Conservation (phyloP, 1,140 invertebrate genomes). For the Acromyrmex charruanus region DNA sequence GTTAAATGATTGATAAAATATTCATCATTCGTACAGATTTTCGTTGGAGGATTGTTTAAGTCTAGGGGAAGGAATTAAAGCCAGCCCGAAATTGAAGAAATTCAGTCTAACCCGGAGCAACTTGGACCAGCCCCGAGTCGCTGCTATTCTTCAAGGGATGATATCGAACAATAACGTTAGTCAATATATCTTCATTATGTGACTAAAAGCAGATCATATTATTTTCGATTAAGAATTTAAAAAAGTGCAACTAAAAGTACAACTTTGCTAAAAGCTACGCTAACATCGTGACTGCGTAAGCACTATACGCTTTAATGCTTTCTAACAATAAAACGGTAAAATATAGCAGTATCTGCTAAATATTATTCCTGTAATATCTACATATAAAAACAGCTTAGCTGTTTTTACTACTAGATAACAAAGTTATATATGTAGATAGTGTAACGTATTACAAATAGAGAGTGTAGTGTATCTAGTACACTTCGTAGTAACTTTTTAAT, state of each 20-base stretch:
- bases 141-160: slow-evolving; percentile 81
- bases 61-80: slow-evolving; percentile 78
- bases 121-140: slow-evolving; percentile 78
- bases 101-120: slow-evolving; percentile 81
- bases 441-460: neutral
- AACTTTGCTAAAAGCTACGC: neutral
- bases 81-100: slow-evolving; percentile 74
- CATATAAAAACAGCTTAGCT: neutral
- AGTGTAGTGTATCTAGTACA: neutral
- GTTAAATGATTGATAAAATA: slow-evolving; percentile 20
- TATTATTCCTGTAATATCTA: neutral
- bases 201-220: neutral
- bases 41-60: slow-evolving; percentile 81
- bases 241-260: neutral
- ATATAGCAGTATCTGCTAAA: neutral
- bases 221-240: neutral
- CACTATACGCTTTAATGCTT: neutral
- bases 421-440: neutral
- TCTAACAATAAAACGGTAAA: neutral
- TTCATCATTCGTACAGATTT: slow-evolving; percentile 75
- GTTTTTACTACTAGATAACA: neutral
- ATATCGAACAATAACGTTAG: slow-evolving; percentile 77
- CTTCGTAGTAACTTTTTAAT: neutral
- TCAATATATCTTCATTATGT: neutral
- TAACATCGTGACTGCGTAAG: neutral